A percentile compares a stretch with the other conserved stretches of the same genome.
phyloP scores from a whole-genome alignment of 1,140 invertebrate genomes.

The Lucilia sericata region DNA sequence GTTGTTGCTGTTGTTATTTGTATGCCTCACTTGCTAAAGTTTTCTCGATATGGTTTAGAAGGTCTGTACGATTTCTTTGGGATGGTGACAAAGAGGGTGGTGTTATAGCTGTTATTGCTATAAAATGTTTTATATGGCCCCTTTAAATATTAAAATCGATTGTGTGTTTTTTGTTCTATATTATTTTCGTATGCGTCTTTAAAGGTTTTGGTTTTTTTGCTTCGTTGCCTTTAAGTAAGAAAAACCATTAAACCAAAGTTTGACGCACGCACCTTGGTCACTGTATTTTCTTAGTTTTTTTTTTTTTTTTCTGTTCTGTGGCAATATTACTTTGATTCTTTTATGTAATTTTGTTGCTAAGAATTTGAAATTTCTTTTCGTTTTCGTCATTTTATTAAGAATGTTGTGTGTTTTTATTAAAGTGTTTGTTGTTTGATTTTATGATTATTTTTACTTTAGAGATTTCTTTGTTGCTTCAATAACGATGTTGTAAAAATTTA shows the following conservation, averaged over 20 bases:
- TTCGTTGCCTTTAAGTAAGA: not conserved
- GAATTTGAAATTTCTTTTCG: not conserved
- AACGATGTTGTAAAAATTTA: not conserved
- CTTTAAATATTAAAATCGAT: constrained; percentile 8
- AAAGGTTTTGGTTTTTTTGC: not conserved
- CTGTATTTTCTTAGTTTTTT: not conserved
- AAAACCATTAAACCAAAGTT: not conserved
- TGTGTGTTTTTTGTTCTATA: not conserved
- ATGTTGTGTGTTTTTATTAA: not conserved
- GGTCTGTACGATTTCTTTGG: not conserved
- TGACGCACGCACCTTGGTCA: constrained; percentile 7
- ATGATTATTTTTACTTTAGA: constrained; percentile 16
- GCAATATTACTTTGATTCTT: not conserved
- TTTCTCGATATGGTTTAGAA: not conserved
- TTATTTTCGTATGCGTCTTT: not conserved
- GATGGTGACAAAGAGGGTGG: not conserved
- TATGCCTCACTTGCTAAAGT: not conserved
- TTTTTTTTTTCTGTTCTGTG: too few species aligned
- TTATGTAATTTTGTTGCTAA: not conserved
- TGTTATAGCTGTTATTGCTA: not conserved
- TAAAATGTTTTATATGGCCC: constrained; percentile 17
- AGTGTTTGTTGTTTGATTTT: constrained; percentile 24
- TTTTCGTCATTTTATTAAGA: not conserved
- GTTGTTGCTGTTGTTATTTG: not conserved
- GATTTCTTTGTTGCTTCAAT: constrained; percentile 5